Evolutionary conservation across 1,140 invertebrate genomes (phyloP).

Genomic region (Hyles euphorbiae): DNA sequence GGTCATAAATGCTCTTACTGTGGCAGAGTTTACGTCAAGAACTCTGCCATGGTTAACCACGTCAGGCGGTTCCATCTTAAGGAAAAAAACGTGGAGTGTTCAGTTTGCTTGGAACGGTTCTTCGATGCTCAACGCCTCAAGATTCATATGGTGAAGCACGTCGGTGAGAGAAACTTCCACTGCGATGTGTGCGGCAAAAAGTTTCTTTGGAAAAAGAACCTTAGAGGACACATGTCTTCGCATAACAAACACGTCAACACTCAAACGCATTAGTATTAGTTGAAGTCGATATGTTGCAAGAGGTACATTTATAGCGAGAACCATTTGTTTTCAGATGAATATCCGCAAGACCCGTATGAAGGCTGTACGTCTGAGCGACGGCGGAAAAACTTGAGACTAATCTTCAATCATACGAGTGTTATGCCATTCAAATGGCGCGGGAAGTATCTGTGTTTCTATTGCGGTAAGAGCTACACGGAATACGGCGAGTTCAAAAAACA

Average conservation of each 20-base stretch:
- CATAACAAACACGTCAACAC: conserved; percentile 20
- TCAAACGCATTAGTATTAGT: conserved; percentile 1
- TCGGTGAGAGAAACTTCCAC: conserved; percentile 84
- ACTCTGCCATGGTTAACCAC: conserved; percentile 52
- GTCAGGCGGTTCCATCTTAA: conserved; percentile 50
- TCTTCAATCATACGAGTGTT: conserved; percentile 61
- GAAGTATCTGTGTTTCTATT: conserved; percentile 57
- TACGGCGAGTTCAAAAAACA: conserved; percentile 53
- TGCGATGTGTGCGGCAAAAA: conserved; percentile 79
- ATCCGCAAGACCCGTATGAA: conserved; percentile 37
- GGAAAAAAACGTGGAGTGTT: conserved; percentile 53
- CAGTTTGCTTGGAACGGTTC: conserved; percentile 54
- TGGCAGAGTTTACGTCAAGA: conserved; percentile 41
- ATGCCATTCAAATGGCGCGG: conserved; percentile 65
- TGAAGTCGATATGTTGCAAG: conserved; percentile 14
- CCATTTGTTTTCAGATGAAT: conserved; percentile 63
- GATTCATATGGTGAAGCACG: conserved; percentile 74
- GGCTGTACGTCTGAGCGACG: conserved; percentile 43
- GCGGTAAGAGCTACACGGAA: conserved; percentile 39
- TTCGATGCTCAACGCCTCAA: conserved; percentile 69
- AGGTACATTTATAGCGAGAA: conserved; percentile 35
- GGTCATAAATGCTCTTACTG: conserved; percentile 51
- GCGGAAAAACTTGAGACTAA: conserved; percentile 55
- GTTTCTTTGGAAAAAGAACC: conserved; percentile 64
- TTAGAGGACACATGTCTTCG: conserved; percentile 44